phyloP scores from a whole-genome alignment of 2,113 vertebrate genomes.

The Paracanthobrama guichenoti region DNA sequence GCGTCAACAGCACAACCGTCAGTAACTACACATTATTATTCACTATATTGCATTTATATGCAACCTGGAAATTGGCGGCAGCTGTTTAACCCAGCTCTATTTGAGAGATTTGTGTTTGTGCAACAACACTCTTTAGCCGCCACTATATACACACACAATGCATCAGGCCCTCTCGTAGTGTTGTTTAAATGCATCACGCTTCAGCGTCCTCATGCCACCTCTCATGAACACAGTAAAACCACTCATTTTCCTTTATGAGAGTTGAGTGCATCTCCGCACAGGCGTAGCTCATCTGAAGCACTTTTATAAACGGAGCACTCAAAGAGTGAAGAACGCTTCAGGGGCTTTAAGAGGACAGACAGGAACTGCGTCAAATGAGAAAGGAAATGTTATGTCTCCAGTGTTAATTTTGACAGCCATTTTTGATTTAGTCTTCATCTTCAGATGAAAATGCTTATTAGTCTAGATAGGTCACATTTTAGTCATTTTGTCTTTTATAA shows the following conservation, averaged over 20 bases:
- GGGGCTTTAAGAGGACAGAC: not conserved
- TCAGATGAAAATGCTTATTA: too few species aligned
- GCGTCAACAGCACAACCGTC: too few species aligned
- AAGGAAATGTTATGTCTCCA: not conserved
- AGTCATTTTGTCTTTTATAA: too few species aligned
- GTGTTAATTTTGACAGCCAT: too few species aligned
- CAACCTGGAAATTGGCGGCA: too few species aligned
- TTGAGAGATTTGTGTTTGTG: not conserved
- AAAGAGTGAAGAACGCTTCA: not conserved
- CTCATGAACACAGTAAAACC: not conserved
- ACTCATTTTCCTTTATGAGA: not conserved
- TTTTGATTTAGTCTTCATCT: too few species aligned
- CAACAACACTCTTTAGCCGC: too few species aligned
- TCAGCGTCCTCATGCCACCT: not conserved
- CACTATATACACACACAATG: too few species aligned
- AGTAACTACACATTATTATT: too few species aligned
- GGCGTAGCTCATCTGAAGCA: not conserved
- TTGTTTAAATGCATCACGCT: not conserved
- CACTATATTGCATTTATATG: too few species aligned
- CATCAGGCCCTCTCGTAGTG: not conserved
- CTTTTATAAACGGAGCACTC: not conserved
- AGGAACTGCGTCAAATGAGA: not conserved
- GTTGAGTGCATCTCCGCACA: not conserved
- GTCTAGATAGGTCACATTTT: too few species aligned
- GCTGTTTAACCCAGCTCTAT: not conserved